Evolutionary conservation across 2,888 invertebrate genomes (phyloP), one percentile per base, ranked within the genome.

Genomic region (Agonopterix alstromeriana): DNA sequence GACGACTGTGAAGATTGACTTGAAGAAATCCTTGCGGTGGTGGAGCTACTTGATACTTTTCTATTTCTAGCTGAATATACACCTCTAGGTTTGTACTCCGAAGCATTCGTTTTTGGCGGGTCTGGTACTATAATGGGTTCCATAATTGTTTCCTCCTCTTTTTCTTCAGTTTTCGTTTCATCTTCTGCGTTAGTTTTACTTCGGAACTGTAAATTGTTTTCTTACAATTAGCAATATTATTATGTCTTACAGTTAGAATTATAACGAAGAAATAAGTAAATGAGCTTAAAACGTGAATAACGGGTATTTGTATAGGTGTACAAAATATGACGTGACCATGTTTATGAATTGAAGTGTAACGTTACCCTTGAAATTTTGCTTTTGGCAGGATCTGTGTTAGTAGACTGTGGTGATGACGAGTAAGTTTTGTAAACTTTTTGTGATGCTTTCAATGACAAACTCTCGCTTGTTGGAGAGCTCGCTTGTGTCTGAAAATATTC

Each of bases 381-480:
- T 73, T 71, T 74, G 53, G 69, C 72, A 56, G 76, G 69, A 57
- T 73, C 73, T 59, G 77, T 80, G 63, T 73, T 73, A 67, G 77
- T 77, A 53, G 79, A 69, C 64, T 81, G 82, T 77, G 75, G 63
- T 67, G 84, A 68, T 63, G 80, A 65, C 63, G 79, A 71, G 68
- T 77, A 77, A 50, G 84, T 80, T 67, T 82, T 84, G 63, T 77
- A 78, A 63, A 85, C 77, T 76, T 80, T 86, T 69, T 89, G 84
- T 72, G 89, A 86, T 76, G 83, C 84, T 82, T 76, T 89, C 79
- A 83, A 77, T 77, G 85, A 77, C 74, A 88, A 82, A 77, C 81
- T 87, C 84, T 88, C 88, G 62, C 72, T 71, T 58, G 62, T 53
- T 58, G 81, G 77, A 86, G 86, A 86, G 81, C 71, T 78, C 64